A percentile compares a stretch with the other conserved stretches of the same genome.
Evolutionary conservation across 2,888 invertebrate genomes (phyloP).

Genomic region (Caenorhabditis sp.): DNA sequence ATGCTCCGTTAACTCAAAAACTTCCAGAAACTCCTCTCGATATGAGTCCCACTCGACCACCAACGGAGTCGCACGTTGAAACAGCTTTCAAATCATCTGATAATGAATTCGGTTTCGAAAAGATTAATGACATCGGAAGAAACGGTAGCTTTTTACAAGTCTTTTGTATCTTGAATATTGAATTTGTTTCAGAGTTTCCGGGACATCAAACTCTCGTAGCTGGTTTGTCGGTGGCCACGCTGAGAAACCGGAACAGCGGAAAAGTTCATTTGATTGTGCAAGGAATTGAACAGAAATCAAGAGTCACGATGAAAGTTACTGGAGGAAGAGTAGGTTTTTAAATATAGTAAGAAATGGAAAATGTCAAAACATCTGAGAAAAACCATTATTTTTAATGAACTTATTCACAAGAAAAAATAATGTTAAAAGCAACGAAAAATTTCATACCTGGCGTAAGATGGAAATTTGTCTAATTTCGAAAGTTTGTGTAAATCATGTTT

Average conservation of each 20-base stretch:
- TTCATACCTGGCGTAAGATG: too few species aligned
- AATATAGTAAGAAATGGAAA: too few species aligned
- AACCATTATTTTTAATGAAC: too few species aligned
- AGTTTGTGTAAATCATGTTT: too few species aligned
- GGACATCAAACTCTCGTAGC: slow-evolving; percentile 15
- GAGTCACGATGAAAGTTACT: slow-evolving; percentile 10
- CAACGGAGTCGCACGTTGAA: slow-evolving; percentile 22
- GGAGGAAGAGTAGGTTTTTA: not conserved
- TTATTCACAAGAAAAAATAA: too few species aligned
- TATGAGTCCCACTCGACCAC: not conserved
- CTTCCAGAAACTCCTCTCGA: slow-evolving; percentile 21
- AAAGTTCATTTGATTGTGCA: slow-evolving; percentile 35
- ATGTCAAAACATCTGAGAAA: too few species aligned
- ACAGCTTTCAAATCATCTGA: not conserved
- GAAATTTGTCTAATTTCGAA: too few species aligned
- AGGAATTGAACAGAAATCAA: slow-evolving; percentile 18
- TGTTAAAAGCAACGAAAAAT: too few species aligned
- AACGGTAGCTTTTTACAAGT: slow-evolving; percentile 12
- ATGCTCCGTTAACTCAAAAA: too few species aligned
- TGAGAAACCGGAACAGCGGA: slow-evolving; percentile 22
- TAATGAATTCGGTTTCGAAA: slow-evolving; percentile 22
- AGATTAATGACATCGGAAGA: slow-evolving; percentile 33
- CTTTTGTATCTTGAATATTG: too few species aligned
- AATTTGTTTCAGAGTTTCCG: slow-evolving; percentile 20
- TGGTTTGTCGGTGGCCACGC: slow-evolving; percentile 21